Evolutionary conservation across 2,797 vertebrate genomes (phyloP), one percentile per base, ranked within the genome.

Genomic region (Lacerta viridis): DNA sequence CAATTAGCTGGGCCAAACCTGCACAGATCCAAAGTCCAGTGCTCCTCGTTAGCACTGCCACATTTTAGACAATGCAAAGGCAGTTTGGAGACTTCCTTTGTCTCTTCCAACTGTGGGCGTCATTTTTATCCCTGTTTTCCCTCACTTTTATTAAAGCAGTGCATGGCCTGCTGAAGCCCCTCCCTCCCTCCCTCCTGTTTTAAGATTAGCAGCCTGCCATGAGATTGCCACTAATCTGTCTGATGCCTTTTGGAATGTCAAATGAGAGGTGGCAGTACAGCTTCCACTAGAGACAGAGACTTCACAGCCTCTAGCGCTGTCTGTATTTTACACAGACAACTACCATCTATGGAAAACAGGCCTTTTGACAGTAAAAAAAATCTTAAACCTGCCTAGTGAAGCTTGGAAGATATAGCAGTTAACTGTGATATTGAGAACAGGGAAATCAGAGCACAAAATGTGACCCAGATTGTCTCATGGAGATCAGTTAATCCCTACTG

Each of bases 141-240:
- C 68, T 84, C 66, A 33, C 76, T 46, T 55, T 55, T 1, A 15
- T 55, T 55, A 13, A 64, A 5, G 61, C 61, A 82, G 83, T 33
- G 43, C 76, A 82, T 41, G 55, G 41, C 72, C 18, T 77, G 59
- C 76, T 71, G 85, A 69, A 87, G 81, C 36, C 66, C 61, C 36
- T 50, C 33, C 8, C 20, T 61, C 39, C 10, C 7, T 36, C 9
- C 9, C 50, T 55, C 50, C 50, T 55, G 13, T 18, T 68, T 91
- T 81, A 29, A 90, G 95, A 97, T 97, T 94, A 97, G 86, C 85
- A 87, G 83, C 81, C 55, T 86, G 87, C 93, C 94, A 95, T 95
- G 92, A 95, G 96, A 96, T 96, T 96, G 94, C 23, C 89, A 17
- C 39, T 97, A 96, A 97, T 97, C 97, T 96, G 92, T 4, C 91